Evolutionary conservation across 2,888 invertebrate genomes (phyloP).

Genomic region (Drosophila picticornis): DNA sequence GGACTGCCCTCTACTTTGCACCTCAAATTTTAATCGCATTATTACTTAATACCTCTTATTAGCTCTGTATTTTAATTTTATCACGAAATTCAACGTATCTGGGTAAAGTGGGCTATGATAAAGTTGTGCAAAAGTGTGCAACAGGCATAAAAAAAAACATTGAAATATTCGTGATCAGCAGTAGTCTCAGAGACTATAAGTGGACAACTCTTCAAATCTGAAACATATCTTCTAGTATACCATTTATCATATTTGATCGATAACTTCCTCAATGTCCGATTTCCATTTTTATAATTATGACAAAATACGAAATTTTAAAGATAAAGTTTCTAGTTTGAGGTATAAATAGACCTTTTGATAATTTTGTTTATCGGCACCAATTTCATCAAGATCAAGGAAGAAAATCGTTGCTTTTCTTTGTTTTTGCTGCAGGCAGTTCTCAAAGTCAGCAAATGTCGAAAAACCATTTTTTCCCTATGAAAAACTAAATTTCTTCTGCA

Average conservation of each 20-base stretch:
- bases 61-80: neutral
- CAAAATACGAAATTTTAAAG: neutral
- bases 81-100: neutral
- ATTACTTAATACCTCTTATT: slow-evolving; percentile 7
- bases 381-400: neutral
- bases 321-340: neutral
- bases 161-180: neutral
- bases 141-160: neutral
- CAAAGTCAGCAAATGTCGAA: neutral
- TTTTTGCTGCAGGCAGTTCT: neutral
- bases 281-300: neutral
- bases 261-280: neutral
- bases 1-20: slow-evolving; percentile 30
- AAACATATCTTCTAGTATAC: neutral
- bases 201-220: neutral
- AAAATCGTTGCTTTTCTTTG: neutral
- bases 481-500: neutral
- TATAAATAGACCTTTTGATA: neutral
- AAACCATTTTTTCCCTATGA: too few relatives aligned
- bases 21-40: slow-evolving; percentile 5
- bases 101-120: neutral
- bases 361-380: neutral
- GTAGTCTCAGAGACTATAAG: neutral
- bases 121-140: neutral
- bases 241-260: neutral